Evolutionary conservation across 37 sponge, comb jelly and placozoan species (phyloP).

Genomic region (Petrosia ficiformis): DNA sequence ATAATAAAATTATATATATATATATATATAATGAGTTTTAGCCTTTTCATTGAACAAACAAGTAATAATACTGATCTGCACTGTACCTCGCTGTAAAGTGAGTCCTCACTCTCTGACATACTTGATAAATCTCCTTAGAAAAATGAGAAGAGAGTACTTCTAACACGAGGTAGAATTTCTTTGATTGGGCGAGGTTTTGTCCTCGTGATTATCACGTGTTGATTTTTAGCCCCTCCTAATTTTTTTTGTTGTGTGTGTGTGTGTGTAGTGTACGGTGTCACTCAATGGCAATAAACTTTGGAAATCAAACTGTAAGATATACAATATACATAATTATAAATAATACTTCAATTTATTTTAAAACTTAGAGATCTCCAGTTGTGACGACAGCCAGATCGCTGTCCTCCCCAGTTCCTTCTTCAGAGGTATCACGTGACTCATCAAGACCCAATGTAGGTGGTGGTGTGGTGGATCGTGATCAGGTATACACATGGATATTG

Average conservation of each 20-base stretch:
- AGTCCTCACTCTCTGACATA: conserved; percentile 43
- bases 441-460: neutral
- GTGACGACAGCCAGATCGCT: conserved; percentile 17
- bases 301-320: neutral
- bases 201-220: no score
- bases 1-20: no score
- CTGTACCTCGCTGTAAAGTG: conserved; percentile 32
- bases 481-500: conserved; percentile 81
- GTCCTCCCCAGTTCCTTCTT: conserved; percentile 14
- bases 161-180: no score
- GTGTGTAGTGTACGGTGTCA: neutral
- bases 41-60: no score
- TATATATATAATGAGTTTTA: no score
- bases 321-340: no score
- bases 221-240: no score
- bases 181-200: no score
- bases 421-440: neutral
- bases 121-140: neutral
- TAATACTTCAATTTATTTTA: neutral
- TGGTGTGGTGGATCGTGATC: conserved; percentile 11
- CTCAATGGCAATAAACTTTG: neutral
- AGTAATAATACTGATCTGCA: no score
- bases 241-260: no score
- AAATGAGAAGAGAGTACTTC: no score
- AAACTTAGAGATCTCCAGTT: neutral